Conservation (phyloP, 30 jellyfish, hydroid and myxozoan species). For the Aurelia coerulea region DNA sequence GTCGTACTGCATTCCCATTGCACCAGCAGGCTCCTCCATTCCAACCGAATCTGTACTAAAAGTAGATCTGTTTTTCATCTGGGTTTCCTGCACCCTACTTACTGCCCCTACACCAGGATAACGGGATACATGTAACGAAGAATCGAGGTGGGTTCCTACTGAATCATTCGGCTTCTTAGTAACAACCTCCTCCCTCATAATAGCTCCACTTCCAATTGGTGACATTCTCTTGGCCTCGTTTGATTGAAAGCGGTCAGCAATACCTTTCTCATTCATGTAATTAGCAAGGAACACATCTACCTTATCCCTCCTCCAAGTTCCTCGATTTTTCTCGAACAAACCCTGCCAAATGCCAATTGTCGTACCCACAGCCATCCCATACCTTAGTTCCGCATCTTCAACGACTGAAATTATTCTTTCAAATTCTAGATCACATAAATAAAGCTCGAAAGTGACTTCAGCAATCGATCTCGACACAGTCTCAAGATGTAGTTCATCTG, state of each 20-base stretch:
- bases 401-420: conserved; percentile 17
- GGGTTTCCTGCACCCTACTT: too few relatives aligned
- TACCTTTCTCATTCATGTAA: background rate
- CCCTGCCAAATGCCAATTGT: conserved; percentile 11
- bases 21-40: too few relatives aligned
- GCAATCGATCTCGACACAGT: conserved; percentile 7
- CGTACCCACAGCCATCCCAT: background rate
- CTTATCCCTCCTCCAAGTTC: background rate
- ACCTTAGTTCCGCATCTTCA: background rate
- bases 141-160: too few relatives aligned
- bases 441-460: conserved; percentile 51
- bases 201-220: too few relatives aligned
- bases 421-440: conserved; percentile 22
- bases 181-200: too few relatives aligned
- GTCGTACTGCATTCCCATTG: too few relatives aligned
- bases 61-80: too few relatives aligned
- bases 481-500: conserved; percentile 30
- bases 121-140: too few relatives aligned
- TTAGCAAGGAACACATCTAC: background rate
- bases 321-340: background rate
- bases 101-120: too few relatives aligned
- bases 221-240: too few relatives aligned
- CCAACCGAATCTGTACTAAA: too few relatives aligned
- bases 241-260: background rate
- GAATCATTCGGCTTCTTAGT: too few relatives aligned